These are phyloP conservation scores for Paradisaea rubra DNA, from an alignment of 2,113 vertebrate genomes.

Conservation along the genomic window DNA sequence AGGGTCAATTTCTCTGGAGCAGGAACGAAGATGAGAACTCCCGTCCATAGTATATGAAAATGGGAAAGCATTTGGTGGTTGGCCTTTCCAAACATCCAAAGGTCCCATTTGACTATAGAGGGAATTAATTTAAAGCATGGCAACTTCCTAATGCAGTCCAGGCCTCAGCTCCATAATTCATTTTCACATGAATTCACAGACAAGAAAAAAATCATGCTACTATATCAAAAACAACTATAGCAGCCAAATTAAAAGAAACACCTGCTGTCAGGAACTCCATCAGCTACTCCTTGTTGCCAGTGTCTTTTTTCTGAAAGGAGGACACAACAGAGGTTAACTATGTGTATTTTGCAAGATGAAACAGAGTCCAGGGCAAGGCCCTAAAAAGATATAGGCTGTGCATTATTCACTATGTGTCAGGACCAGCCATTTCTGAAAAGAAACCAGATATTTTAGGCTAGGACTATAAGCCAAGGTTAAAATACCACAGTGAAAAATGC, in stretches of 20 bases:
- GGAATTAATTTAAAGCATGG: background rate
- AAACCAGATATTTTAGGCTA: background rate
- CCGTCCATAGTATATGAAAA: background rate
- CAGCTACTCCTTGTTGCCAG: background rate
- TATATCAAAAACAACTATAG: background rate
- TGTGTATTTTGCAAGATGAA: background rate
- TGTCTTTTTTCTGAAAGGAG: background rate
- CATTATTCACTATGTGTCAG: background rate
- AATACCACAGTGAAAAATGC: background rate
- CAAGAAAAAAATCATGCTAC: background rate
- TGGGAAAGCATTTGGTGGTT: background rate
- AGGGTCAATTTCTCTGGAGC: background rate
- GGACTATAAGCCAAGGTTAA: background rate
- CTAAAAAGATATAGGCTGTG: background rate
- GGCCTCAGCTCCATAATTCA: background rate
- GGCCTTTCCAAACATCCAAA: background rate
- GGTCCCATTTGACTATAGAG: background rate
- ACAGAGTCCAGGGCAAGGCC: background rate
- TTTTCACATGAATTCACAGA: background rate
- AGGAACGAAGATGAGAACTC: background rate
- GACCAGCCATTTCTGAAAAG: background rate
- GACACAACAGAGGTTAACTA: background rate
- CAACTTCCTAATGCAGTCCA: background rate
- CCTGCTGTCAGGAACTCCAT: background rate
- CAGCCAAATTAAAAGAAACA: background rate